These are phyloP conservation scores for Distichodus sexfasciatus DNA, from an alignment of 2,797 vertebrate species.

Conservation along the genomic window DNA sequence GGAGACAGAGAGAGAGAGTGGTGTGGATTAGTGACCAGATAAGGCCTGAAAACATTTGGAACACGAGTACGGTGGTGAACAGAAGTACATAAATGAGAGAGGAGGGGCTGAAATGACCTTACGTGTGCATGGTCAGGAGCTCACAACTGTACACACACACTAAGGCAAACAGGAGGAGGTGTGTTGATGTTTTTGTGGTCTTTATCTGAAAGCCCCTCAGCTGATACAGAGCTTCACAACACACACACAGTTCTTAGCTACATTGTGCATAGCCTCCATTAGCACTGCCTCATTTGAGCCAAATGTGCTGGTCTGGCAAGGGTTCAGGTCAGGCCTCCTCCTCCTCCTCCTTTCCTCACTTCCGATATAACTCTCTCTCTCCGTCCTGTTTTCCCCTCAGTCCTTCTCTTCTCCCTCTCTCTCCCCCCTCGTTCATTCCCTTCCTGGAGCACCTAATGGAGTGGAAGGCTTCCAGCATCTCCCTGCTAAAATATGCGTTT, in stretches of 20 bases:
- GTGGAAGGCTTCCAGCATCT: constrained; percentile 40
- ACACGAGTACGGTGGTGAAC: too few species aligned
- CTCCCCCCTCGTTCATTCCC: constrained; percentile 17
- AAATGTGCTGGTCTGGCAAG: constrained; percentile 51
- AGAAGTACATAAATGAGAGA: too few species aligned
- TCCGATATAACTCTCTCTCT: constrained; percentile 8
- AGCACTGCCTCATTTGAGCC: constrained; percentile 54
- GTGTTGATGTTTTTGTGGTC: constrained; percentile 25
- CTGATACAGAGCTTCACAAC: constrained; percentile 16
- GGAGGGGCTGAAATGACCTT: too few species aligned
- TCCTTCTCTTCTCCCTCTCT: constrained; percentile 2
- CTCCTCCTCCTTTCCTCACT: constrained; percentile 5
- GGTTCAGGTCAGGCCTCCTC: constrained; percentile 10
- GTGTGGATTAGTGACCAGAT: too few species aligned
- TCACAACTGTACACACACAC: too few species aligned
- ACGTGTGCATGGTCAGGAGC: too few species aligned
- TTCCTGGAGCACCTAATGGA: constrained; percentile 46
- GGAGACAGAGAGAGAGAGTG: too few species aligned
- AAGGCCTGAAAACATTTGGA: too few species aligned
- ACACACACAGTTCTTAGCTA: constrained; percentile 43
- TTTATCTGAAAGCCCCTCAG: constrained; percentile 16
- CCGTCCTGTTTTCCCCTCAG: not conserved
- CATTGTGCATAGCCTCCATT: constrained; percentile 51
- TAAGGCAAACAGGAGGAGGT: not conserved
- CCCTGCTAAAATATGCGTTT: constrained; percentile 49